Evolutionary conservation across 2,113 vertebrate genomes (phyloP), one percentile per base, ranked within the genome.

Genomic region (Tachuris rubrigastra): DNA sequence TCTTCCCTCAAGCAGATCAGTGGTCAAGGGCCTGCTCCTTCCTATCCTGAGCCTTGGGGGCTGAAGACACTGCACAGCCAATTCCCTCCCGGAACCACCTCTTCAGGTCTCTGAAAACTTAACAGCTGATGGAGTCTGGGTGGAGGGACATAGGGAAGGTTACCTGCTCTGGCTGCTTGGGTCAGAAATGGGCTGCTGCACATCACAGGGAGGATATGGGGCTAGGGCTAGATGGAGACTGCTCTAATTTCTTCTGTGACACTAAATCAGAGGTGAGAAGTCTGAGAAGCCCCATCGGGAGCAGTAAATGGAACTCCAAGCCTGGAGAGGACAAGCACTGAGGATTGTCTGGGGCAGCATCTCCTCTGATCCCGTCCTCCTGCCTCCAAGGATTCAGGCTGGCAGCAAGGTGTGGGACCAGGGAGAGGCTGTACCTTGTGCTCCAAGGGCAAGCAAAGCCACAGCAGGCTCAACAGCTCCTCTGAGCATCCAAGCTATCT

Each of bases 31-130:
- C 24, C 60, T 91, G 42, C 47, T 41, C 10, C 49, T n/a, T n/a
- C 14, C 3, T n/a, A n/a, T n/a, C 27, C 74, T 42, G n/a, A 80
- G 35, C 50, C 25, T 0, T 0, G 14, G 19, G 27, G 14, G 5
- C 63, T 87, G 77, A 24, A 39, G 39, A 89, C 52, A 68, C 39
- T 20, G 52, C 67, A 87, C 53, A 63, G 33, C 24, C 30, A 35
- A 31, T 27, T 5, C 0, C 13, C 27, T 55, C 55, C 37, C 4
- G 3, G 12, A 2, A 1, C 35, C 80, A 78, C 50, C 60, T 78
- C 31, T 13, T 5, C 31, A 66, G 5, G 44, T 56, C 30, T 52
- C 62, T 3, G 7, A 66, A n/a, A 47, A 31, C 19, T 14, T 49
- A 15, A 5, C 18, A 62, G 44, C 27, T 78, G 46, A 39, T 63